These are phyloP conservation scores for Meghimatium bilineatum DNA, from an alignment of 2,888 invertebrate genomes.

Conservation along the genomic window DNA sequence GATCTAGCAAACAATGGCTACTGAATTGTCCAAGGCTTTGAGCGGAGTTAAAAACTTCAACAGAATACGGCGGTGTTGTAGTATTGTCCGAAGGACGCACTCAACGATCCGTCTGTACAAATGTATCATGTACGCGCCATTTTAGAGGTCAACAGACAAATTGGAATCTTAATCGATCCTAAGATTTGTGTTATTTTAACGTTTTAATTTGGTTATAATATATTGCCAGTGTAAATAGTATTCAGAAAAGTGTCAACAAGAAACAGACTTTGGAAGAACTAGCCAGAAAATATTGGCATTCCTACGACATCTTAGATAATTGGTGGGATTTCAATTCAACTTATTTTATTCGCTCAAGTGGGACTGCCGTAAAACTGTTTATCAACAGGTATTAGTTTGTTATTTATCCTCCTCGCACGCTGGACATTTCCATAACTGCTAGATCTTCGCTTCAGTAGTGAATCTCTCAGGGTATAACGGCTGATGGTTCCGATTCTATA, in stretches of 20 bases:
- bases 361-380: no score
- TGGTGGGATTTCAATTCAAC: no score
- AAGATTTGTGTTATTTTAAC: not conserved
- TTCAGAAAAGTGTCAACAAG: not conserved
- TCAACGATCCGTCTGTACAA: not conserved
- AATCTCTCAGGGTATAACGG: no score
- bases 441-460: no score
- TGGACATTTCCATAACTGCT: no score
- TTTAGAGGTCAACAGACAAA: not conserved
- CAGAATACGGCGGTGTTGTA: not conserved
- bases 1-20: constrained; percentile 4
- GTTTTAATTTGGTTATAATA: no score
- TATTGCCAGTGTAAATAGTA: not conserved
- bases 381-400: no score
- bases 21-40: constrained; percentile 1
- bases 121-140: not conserved
- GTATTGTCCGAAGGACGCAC: not conserved
- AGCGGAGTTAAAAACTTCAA: constrained; percentile 5
- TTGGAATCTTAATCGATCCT: not conserved
- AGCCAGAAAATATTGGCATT: no score
- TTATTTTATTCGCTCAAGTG: no score
- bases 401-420: no score
- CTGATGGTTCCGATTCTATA: no score
- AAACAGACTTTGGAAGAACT: not conserved
- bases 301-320: no score